Evolutionary conservation across 2,113 vertebrate genomes (phyloP), one percentile per base, ranked within the genome.

Genomic region (Oxyruncus cristatus): DNA sequence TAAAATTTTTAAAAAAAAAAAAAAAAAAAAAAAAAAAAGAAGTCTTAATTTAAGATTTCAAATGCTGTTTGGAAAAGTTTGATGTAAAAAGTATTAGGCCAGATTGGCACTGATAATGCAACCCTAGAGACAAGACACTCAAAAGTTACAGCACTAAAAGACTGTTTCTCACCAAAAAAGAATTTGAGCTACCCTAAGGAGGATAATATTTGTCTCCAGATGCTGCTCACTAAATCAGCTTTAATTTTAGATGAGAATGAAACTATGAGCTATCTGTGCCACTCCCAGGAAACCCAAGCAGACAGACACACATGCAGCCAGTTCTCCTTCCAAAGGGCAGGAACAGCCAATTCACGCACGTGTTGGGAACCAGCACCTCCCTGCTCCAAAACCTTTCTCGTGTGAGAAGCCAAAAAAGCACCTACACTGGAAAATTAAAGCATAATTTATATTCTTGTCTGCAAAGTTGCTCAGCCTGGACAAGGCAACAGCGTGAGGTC

Each of bases 261-360:
- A 88, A 65, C 88, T 63, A 39, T 59, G 92, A 88, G 80, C 49
- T 83, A 71, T 26, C 85, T 71, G 61, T 67, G 85, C 88, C 74
- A 74, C 90, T 93, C 92, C 92, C 81, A 88, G 73, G 85, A 92
- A 95, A 90, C 37, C 28, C 79, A 79, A 82, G 80, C 86, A 85
- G 80, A 53, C 72, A 67, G 85, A 83, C 68, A 58, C 2, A 5
- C n/a, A 32, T 3, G 19, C 72, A 91, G 70, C 55, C 89, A 75
- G 44, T 8, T 85, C 78, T 58, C 77, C 90, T 89, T 86, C 88
- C 86, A 71, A 82, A 79, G 65, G n/a, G 86, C 89, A 95, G 67
- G 67, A 75, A 61, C 46, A 83, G 84, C 76, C 92, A 70, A 89
- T 7, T 63, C 68, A 70, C 3, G 3, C 56, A 67, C 8, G 9